A percentile compares a stretch with the other conserved stretches of the same genome.
Conservation (phyloP, 2,888 invertebrate genomes). For the Chaitophorus viminalis region DNA sequence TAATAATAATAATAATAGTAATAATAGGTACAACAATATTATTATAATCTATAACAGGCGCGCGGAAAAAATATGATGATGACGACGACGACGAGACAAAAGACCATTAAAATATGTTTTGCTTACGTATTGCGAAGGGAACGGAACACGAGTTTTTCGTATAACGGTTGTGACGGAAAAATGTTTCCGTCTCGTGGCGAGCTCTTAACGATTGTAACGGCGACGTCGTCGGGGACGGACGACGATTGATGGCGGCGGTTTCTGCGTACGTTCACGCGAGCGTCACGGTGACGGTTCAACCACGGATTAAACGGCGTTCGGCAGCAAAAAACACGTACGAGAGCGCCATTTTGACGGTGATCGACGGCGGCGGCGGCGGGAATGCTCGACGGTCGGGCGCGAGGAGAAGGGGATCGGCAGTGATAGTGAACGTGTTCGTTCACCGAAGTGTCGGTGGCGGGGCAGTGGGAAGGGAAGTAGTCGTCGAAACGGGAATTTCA, state of each 20-base stretch:
- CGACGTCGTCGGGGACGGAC: background rate
- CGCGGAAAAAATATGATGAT: too few species aligned
- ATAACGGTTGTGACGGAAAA: background rate
- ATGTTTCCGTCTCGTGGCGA: background rate
- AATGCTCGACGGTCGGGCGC: background rate
- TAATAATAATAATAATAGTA: background rate
- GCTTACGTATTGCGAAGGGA: conserved; percentile 18
- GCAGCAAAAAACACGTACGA: background rate
- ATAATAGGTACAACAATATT: background rate
- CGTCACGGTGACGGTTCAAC: conserved; percentile 7
- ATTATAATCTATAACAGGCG: background rate
- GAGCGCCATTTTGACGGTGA: conserved; percentile 44
- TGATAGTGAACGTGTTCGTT: background rate
- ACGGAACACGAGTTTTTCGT: background rate
- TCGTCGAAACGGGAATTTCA: conserved; percentile 42
- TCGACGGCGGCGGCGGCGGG: background rate
- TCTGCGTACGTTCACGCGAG: background rate
- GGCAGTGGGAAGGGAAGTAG: background rate
- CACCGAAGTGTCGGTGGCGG: background rate
- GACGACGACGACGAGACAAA: background rate
- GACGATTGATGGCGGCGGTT: background rate
- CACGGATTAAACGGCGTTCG: background rate
- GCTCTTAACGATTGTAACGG: background rate
- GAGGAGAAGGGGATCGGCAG: background rate
- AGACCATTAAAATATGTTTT: background rate